These are phyloP conservation scores for Anas bernieri DNA, from an alignment of 2,797 vertebrate genomes.

Conservation along the genomic window DNA sequence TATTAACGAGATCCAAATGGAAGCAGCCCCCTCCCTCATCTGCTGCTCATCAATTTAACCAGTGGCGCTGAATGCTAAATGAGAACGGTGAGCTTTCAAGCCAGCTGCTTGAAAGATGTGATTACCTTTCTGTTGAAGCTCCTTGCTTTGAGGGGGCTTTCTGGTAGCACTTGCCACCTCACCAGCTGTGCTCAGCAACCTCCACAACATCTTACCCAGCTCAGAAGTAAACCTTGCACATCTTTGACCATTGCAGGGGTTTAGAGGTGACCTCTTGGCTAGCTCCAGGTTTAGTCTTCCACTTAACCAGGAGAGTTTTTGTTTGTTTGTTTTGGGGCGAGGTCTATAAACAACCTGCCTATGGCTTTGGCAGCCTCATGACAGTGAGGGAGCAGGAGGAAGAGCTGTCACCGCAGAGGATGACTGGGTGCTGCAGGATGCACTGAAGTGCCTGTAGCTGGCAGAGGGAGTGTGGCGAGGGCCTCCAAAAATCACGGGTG, in stretches of 20 bases:
- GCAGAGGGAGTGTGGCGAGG: background rate
- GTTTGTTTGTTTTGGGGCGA: background rate
- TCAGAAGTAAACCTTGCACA: background rate
- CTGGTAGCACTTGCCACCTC: background rate
- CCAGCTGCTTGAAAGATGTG: background rate
- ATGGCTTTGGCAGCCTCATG: background rate
- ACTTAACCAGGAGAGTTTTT: background rate
- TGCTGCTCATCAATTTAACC: background rate
- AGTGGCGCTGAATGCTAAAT: accelerated
- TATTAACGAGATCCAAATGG: background rate
- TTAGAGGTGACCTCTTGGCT: background rate
- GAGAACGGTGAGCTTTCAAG: background rate
- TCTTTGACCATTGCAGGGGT: background rate
- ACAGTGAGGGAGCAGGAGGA: background rate
- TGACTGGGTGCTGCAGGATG: background rate
- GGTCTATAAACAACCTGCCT: background rate
- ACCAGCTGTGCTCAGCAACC: background rate
- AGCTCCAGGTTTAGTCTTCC: background rate
- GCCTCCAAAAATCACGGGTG: background rate
- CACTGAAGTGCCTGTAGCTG: background rate
- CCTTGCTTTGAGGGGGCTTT: background rate
- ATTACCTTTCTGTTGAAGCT: background rate
- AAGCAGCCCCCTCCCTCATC: background rate
- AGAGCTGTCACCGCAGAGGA: background rate
- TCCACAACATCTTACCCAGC: background rate